Base-by-base conservation (phyloP, 1,140 invertebrate species). In the Bombus huntii region DNA sequence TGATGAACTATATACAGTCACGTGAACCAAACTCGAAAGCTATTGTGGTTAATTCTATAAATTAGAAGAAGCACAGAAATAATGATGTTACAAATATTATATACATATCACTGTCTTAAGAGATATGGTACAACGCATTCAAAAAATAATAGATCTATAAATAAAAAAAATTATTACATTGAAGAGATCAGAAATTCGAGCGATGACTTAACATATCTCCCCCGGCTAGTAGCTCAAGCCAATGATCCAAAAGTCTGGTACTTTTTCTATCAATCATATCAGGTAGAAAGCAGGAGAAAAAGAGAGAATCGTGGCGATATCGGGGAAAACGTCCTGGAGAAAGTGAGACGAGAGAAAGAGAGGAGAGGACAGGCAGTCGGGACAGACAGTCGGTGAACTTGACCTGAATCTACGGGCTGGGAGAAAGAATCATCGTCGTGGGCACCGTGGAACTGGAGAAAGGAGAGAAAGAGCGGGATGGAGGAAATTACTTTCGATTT, bases 401-500 rank as follows among this genome's bases (percentile, higher is more conserved):
- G 92, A 93, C 92, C 92, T 89, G 91, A 89, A 93, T 93, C 82
- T 76, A 62, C 88, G 77, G 77, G 72, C 88, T 88, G 86, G 89
- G 90, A 93, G 92, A 93, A 93, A 92, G 91, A 93, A 92, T 93
- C 73, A 87, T 90, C 89, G 75, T 86, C 47, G 89, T 81, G 73
- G 86, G 73, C 89, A 85, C 83, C 81, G 87, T 85, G 80, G 87
- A 92, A 92, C 88, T 88, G 90, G 92, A 90, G 91, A 91, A 92
- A 92, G 90, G 87, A 89, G 86, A 81, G 90, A 87, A 89, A 91
- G 87, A 90, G 86, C 80, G 68, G 70, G 89, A 88, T 74, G 75
- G 79, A 91, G 90, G 88, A 92, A 91, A 92, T 92, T 90, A 92
- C 91, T 92, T 90, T 92, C 91, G 83, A 88, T 92, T 92, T 92